phyloP scores from a whole-genome alignment of 2,888 invertebrate species.

The Athrips mouffetella region DNA sequence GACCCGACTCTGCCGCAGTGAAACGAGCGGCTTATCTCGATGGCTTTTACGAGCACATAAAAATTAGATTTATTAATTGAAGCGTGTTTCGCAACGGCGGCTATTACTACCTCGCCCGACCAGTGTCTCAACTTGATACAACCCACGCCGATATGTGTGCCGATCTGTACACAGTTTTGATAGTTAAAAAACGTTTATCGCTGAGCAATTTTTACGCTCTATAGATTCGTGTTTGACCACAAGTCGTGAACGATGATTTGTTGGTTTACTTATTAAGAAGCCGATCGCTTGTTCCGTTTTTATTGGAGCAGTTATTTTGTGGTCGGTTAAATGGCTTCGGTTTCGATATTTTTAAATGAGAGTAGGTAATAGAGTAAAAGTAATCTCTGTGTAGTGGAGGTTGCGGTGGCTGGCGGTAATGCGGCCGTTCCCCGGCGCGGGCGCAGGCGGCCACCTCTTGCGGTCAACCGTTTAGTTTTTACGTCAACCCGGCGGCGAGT shows the following conservation, averaged over 20 bases:
- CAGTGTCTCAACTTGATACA: neutral
- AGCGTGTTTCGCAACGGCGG: constrained; percentile 12
- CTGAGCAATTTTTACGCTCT: neutral
- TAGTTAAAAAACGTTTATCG: neutral
- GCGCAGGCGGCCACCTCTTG: neutral
- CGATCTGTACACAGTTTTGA: neutral
- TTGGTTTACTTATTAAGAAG: constrained; percentile 3
- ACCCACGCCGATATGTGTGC: neutral
- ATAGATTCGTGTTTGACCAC: neutral
- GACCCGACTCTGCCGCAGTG: too few species aligned
- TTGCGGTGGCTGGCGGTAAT: neutral
- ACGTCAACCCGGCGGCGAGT: constrained; percentile 3
- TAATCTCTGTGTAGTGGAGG: neutral
- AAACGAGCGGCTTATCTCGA: constrained; percentile 11
- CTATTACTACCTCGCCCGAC: neutral
- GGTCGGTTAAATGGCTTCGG: neutral
- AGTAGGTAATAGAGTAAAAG: neutral
- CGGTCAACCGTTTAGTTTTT: constrained; percentile 9
- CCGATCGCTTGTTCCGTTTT: constrained; percentile 1
- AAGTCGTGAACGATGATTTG: neutral
- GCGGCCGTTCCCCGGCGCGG: neutral
- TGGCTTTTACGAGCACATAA: constrained; percentile 16
- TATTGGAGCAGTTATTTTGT: neutral
- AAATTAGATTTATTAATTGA: constrained; percentile 18
- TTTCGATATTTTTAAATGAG: constrained; percentile 1